A percentile compares a stretch with the other conserved stretches of the same genome.
Conservation (phyloP, 64 coral and sea anemone genomes). For the Dendrophyllia cribrosa region DNA sequence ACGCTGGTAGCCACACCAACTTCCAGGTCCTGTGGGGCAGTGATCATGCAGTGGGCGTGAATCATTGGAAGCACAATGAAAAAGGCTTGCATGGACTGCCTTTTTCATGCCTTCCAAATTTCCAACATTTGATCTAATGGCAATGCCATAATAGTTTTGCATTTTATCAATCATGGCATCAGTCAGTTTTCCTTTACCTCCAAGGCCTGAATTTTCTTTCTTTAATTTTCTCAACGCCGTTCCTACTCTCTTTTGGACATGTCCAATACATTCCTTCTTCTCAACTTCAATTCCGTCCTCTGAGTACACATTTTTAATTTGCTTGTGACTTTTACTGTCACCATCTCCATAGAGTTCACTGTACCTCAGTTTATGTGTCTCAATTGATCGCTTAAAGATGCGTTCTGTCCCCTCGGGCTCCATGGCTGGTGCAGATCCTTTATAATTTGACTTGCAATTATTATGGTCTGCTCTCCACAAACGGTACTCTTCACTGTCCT, state of each 20-base stretch:
- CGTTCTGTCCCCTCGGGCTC: background rate
- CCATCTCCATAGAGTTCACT: background rate
- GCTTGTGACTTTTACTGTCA: constrained; percentile 2
- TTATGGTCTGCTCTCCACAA: constrained; percentile 16
- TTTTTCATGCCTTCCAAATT: constrained; percentile 14
- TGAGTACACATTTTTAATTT: background rate
- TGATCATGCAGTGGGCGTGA: background rate
- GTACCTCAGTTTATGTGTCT: background rate
- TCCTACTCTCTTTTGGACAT: background rate
- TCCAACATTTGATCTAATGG: constrained; percentile 33
- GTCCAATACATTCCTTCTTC: constrained; percentile 29
- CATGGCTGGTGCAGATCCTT: background rate
- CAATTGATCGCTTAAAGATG: constrained; percentile 1
- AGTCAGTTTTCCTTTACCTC: background rate
- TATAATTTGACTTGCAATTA: constrained; percentile 20
- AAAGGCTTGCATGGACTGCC: background rate
- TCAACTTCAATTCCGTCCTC: background rate
- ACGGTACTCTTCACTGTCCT: background rate
- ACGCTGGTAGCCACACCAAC: background rate
- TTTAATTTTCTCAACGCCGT: constrained; percentile 30
- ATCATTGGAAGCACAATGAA: constrained; percentile 21
- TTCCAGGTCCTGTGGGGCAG: background rate
- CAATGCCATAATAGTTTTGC: constrained; percentile 37
- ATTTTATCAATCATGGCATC: constrained; percentile 18
- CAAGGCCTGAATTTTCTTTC: background rate